Base-by-base conservation (phyloP, 2,888 invertebrate species). In the Hemicrepidius hirtus region DNA sequence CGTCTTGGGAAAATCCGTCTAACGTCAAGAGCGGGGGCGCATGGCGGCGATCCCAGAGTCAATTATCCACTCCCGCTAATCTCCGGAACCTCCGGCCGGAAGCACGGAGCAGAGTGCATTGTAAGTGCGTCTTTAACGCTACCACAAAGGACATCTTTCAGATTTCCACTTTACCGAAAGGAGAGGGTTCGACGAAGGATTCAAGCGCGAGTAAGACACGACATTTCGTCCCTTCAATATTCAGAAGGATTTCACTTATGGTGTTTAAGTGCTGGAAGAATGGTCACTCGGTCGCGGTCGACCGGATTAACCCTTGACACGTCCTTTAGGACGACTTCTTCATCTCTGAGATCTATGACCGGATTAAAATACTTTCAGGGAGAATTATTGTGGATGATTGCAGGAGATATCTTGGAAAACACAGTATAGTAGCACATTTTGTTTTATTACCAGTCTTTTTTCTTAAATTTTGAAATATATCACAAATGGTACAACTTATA, bases 41-140 rank as follows among this genome's bases (percentile, higher is more conserved):
- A 32, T 9, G 9, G 53, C 13, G 18, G 49, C 20, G 53, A 32
- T 53, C 28, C 24, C 68, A 35, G 69, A 82, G 83, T 85, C 86
- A 85, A 86, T 86, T 86, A 85, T 85, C 83, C 83, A 82, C 84
- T 85, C 84, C 76, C 78, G 79, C 80, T 82, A 85, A 84, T 84
- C 83, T 81, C 82, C 84, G 85, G 85, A 85, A 84, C 81, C 82
- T 75, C 71, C 77, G 80, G 76, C 77, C 80, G 83, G 82, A 83
- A 83, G 81, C 82, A 76, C 73, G 78, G 77, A 68, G 74, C 67
- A 35, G 67, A 74, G 74, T 70, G 81, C 82, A 82, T 82, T 83
- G 82, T 78, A 80, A 76, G 74, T 74, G 68, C 68, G 77, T 76
- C 77, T 75, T 73, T 77, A 64, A 68, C 72, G 62, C 46, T 46